A percentile compares a stretch with the other conserved stretches of the same genome.
Conservation (phyloP, 2,888 invertebrate genomes). For the Carabus problematicus region DNA sequence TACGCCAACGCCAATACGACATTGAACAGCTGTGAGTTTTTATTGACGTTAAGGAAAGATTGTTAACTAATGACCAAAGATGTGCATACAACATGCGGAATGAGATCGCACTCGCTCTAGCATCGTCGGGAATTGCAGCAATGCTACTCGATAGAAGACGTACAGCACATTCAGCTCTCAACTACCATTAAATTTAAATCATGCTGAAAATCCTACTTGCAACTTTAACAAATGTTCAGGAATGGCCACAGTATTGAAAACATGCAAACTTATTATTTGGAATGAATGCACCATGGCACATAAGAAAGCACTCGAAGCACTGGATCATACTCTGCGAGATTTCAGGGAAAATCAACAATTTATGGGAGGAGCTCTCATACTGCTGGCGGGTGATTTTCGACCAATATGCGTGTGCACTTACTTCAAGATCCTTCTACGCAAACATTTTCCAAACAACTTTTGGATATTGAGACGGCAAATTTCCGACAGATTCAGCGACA, state of each 20-base stretch:
- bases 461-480: background rate
- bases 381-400: slow-evolving; percentile 44
- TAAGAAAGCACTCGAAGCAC: slow-evolving; percentile 17
- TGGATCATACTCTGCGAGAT: slow-evolving; percentile 25
- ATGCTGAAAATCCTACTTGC: slow-evolving; percentile 45
- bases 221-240: slow-evolving; percentile 49
- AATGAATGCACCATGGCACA: slow-evolving; percentile 32
- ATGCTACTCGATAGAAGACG: slow-evolving; percentile 55
- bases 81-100: slow-evolving; percentile 50
- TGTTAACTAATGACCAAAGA: no score
- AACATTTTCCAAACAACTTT: background rate
- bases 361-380: slow-evolving; percentile 41
- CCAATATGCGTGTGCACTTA: background rate
- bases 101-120: slow-evolving; percentile 46
- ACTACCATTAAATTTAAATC: slow-evolving; percentile 48
- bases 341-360: slow-evolving; percentile 17
- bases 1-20: background rate
- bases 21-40: slow-evolving; percentile 36
- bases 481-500: background rate
- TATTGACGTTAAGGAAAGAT: no score
- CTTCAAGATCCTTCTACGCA: background rate
- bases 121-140: slow-evolving; percentile 58
- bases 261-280: slow-evolving; percentile 22
- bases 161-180: slow-evolving; percentile 57
- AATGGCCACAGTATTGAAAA: slow-evolving; percentile 12